Evolutionary conservation across 2,888 invertebrate genomes (phyloP).

Genomic region (Microplitis manilae): DNA sequence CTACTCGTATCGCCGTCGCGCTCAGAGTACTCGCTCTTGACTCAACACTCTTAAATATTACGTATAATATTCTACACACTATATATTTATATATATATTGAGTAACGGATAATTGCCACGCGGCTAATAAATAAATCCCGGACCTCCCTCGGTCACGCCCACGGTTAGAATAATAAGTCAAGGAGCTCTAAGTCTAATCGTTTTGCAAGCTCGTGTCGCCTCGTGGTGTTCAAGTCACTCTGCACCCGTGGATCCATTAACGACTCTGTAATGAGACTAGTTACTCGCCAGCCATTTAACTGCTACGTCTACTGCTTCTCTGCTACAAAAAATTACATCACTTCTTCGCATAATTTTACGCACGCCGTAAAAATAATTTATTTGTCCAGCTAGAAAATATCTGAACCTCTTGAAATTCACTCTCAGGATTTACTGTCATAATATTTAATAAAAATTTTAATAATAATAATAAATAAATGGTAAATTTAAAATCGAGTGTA

Average conservation of each 20-base stretch:
- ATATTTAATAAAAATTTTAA: neutral
- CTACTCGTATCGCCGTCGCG: neutral
- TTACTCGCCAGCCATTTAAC: neutral
- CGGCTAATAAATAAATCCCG: constrained; percentile 65
- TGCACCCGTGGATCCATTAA: constrained; percentile 10
- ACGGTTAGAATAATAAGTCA: constrained; percentile 51
- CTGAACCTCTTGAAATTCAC: too few relatives aligned
- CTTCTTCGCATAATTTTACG: neutral
- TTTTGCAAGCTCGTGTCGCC: constrained; percentile 48
- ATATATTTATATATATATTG: constrained; percentile 47
- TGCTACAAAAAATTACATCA: too few relatives aligned
- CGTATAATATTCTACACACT: neutral
- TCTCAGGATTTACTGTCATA: too few relatives aligned
- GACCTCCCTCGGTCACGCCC: constrained; percentile 64
- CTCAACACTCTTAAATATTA: constrained; percentile 23
- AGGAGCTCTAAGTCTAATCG: constrained; percentile 57
- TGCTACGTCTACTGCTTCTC: neutral
- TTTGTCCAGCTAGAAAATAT: neutral
- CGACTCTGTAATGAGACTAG: constrained; percentile 14
- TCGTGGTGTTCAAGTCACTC: constrained; percentile 41
- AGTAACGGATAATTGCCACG: constrained; percentile 65
- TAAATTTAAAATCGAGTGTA: constrained; percentile 8
- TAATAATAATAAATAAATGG: neutral
- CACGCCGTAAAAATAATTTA: neutral
- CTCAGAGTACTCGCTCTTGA: neutral